Evolutionary conservation across 2,888 invertebrate genomes (phyloP).

Genomic region (Mactromeris polynyma): DNA sequence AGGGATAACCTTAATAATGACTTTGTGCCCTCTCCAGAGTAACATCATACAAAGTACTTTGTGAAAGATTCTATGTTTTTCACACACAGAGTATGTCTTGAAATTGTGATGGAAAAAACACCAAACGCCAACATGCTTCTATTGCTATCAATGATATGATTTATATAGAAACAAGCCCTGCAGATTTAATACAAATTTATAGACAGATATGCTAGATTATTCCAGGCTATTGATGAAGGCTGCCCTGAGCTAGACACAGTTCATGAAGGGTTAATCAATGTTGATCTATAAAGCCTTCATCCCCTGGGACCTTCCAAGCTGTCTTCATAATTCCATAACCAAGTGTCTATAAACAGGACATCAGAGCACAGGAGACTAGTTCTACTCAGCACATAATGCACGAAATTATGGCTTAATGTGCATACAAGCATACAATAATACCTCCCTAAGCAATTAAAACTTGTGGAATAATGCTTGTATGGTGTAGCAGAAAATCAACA

Average conservation of each 20-base stretch:
- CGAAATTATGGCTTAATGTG: slow-evolving; percentile 24
- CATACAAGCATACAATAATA: slow-evolving; percentile 22
- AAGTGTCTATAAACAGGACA: slow-evolving; percentile 59
- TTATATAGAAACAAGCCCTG: slow-evolving; percentile 37
- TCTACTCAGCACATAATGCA: slow-evolving; percentile 22
- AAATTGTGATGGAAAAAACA: slow-evolving; percentile 20
- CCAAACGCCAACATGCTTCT: background rate
- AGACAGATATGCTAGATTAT: slow-evolving; percentile 54
- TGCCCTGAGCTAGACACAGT: slow-evolving; percentile 55
- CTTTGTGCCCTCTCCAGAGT: background rate
- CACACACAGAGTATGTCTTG: background rate
- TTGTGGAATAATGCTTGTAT: background rate
- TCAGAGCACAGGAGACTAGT: slow-evolving; percentile 44
- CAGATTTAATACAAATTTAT: slow-evolving; percentile 60
- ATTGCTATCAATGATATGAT: slow-evolving; percentile 39
- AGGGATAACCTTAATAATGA: slow-evolving; percentile 9
- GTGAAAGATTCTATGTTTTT: background rate
- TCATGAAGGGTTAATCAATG: slow-evolving; percentile 69
- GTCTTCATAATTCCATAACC: slow-evolving; percentile 67
- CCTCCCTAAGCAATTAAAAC: slow-evolving; percentile 19
- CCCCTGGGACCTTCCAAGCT: slow-evolving; percentile 58
- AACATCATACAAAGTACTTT: slow-evolving; percentile 6
- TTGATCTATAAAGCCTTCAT: slow-evolving; percentile 64
- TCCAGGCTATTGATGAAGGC: slow-evolving; percentile 52
- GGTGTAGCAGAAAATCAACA: background rate